A percentile compares a stretch with the other conserved stretches of the same genome.
Conservation (phyloP, 2,888 invertebrate genomes). For the Drosophila diplacantha region DNA sequence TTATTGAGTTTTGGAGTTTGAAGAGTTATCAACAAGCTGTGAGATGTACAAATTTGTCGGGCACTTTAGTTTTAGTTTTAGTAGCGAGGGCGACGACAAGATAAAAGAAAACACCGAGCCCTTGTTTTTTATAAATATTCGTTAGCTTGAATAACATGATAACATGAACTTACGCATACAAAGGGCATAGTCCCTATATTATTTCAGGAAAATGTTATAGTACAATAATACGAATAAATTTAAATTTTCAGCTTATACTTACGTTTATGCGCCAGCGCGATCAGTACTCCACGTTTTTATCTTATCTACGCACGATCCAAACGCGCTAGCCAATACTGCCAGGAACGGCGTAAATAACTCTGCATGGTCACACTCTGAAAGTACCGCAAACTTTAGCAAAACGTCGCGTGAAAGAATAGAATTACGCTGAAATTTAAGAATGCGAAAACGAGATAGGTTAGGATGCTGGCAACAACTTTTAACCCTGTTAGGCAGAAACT, state of each 20-base stretch:
- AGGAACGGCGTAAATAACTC: not conserved
- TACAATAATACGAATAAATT: not conserved
- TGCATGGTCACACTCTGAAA: constrained; percentile 1
- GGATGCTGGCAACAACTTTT: constrained; percentile 10
- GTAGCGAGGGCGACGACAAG: not conserved
- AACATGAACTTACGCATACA: no score
- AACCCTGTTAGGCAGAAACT: not conserved
- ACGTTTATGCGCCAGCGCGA: not conserved
- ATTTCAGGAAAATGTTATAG: no score
- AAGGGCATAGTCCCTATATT: no score
- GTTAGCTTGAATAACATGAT: no score
- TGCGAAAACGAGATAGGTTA: constrained; percentile 6
- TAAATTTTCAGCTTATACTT: not conserved
- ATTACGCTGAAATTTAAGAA: not conserved
- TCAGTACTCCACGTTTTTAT: not conserved
- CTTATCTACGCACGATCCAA: not conserved
- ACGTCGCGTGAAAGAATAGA: not conserved
- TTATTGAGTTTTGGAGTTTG: not conserved
- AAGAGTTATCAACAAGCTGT: not conserved
- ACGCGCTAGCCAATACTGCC: not conserved
- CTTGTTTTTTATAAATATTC: no score
- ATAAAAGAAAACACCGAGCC: not conserved
- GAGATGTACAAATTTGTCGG: not conserved
- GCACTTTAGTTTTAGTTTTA: not conserved
- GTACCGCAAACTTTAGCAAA: constrained; percentile 9